Base-by-base conservation (phyloP, 2,797 vertebrate genomes). In the Buphagus erythrorhynchus region DNA sequence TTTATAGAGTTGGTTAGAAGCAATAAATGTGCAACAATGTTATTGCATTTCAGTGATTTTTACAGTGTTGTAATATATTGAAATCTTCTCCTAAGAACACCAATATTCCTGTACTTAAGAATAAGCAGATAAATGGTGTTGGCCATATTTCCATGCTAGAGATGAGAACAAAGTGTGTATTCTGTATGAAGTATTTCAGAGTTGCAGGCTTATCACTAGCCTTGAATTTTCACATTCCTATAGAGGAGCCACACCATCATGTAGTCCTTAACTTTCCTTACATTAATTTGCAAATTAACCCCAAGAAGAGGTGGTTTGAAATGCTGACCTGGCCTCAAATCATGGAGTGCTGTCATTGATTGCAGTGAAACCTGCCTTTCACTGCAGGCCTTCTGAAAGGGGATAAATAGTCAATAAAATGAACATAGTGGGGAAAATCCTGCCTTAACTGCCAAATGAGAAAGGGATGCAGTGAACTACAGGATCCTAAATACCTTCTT, bases 1-100 rank as follows among this genome's bases (percentile, higher is more conserved):
- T 90, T 88, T 84, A 90, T 51, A 46, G 85, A 84, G 62, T 43
- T 93, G 76, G 72, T 81, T 96, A 82, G 83, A 90, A 92, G 88
- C 73, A 95, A 71, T 88, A 92, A 90, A 86, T 61, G 76, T 88
- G 69, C 45, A 90, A 71, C 66, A 73, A 25, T 36, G 24, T 86
- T 86, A 93, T 6, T 95, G 82, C 59, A 43, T 90, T 86, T 94
- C 55, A 86, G 76, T 88, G 73, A 67, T 55, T 95, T 94, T 97
- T 87, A 91, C 3, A 4, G 43, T 72, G 31, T 49, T 74, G 51
- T 24, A 83, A 88, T 72, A 52, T 49, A 88, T 55, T 63, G 79
- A 86, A 95, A 88, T 79, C 2, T 54, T 88, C 57, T 90, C 20
- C 13, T 73, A 81, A 31, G 58, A 91, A 43, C 48, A 58, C 36